These are phyloP conservation scores for Procambarus clarkii DNA, from an alignment of 1,140 invertebrate species.

Conservation along the genomic window DNA sequence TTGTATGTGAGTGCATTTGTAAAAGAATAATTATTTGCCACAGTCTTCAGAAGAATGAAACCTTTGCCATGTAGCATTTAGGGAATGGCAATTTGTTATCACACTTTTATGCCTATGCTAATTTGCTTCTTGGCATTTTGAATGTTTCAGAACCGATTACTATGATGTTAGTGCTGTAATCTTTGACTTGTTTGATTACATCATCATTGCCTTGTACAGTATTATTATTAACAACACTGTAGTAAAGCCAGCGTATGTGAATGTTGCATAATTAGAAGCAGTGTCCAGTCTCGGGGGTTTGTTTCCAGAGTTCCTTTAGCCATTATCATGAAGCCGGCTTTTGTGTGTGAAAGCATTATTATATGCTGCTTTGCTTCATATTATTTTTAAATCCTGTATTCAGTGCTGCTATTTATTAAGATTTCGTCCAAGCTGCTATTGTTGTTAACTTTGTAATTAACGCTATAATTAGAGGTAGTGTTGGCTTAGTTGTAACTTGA, in stretches of 20 bases:
- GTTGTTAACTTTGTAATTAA: neutral
- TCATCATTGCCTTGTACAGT: too few species aligned
- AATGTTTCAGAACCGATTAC: neutral
- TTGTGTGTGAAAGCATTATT: neutral
- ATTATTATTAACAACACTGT: neutral
- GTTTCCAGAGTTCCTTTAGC: neutral
- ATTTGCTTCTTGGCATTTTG: neutral
- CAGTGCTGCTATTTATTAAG: neutral
- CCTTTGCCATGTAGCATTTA: neutral
- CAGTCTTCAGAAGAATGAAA: neutral
- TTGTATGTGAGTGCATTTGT: neutral
- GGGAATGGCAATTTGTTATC: neutral
- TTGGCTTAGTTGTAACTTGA: conserved; percentile 41
- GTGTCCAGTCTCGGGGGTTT: neutral
- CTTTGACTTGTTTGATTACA: neutral
- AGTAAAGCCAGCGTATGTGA: neutral
- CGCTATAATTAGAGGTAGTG: conserved; percentile 16
- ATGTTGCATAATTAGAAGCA: neutral
- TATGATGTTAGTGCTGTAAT: neutral
- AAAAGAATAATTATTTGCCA: neutral
- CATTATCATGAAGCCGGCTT: neutral
- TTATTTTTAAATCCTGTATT: neutral
- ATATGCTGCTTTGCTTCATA: neutral
- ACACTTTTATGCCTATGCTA: neutral
- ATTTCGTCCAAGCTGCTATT: neutral